Evolutionary conservation across 2,888 invertebrate genomes (phyloP).

Genomic region (Campoplex capitator): DNA sequence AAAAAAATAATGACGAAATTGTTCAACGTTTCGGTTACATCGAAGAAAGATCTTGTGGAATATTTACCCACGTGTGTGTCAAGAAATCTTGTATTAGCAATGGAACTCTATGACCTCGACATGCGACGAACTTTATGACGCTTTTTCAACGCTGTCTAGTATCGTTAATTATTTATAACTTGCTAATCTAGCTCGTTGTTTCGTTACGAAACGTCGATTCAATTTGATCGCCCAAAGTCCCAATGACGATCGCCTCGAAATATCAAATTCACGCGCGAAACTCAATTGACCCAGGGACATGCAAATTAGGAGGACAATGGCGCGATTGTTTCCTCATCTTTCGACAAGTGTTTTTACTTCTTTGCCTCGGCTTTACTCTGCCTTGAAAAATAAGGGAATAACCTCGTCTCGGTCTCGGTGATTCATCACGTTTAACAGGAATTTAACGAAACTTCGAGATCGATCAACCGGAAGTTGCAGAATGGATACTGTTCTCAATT

Average conservation of each 20-base stretch:
- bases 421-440: constrained; percentile 2
- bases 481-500: constrained; percentile 72
- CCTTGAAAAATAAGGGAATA: constrained; percentile 4
- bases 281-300: constrained; percentile 34
- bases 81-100: background rate
- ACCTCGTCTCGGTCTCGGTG: constrained; percentile 1
- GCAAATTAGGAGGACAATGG: constrained; percentile 30
- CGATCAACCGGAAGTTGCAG: constrained; percentile 27
- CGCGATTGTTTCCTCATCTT: background rate
- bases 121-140: constrained; percentile 11
- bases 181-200: constrained; percentile 21
- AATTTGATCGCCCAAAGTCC: background rate
- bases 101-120: constrained; percentile 36
- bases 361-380: constrained; percentile 7
- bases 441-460: constrained; percentile 2
- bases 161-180: constrained; percentile 41
- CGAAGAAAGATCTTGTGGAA: background rate
- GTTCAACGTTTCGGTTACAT: background rate
- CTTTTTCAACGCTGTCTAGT: background rate
- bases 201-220: constrained; percentile 15
- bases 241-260: constrained; percentile 6
- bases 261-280: background rate
- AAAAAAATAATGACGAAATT: background rate
- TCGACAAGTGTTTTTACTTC: constrained; percentile 28
- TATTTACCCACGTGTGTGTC: constrained; percentile 5